Evolutionary conservation across 2,888 invertebrate species (phyloP).

Genomic region (Drosophila neotestacea): DNA sequence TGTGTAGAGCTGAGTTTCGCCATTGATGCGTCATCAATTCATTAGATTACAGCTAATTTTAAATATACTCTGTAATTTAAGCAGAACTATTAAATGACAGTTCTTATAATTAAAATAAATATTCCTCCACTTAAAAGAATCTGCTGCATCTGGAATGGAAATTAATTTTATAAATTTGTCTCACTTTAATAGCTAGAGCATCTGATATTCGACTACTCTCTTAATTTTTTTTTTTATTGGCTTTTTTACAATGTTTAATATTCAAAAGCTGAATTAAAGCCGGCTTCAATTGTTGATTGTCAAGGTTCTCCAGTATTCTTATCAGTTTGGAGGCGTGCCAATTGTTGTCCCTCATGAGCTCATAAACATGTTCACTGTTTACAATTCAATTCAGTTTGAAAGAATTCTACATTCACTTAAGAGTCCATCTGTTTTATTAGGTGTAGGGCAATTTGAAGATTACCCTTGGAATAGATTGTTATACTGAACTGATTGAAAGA

Average conservation of each 20-base stretch:
- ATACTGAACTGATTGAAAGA: slow-evolving; percentile 6
- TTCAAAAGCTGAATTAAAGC: slow-evolving; percentile 7
- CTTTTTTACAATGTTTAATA: slow-evolving; percentile 6
- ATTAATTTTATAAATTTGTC: too few species aligned
- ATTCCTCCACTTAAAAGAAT: too few species aligned
- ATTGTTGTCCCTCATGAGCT: slow-evolving; percentile 5
- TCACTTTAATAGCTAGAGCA: too few species aligned
- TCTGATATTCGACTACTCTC: too few species aligned
- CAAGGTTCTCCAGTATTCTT: slow-evolving; percentile 24
- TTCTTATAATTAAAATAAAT: too few species aligned
- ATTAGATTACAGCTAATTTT: slow-evolving; percentile 30
- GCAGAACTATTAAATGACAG: not conserved
- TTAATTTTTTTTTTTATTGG: not conserved
- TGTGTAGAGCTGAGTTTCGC: not conserved
- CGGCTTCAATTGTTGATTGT: slow-evolving; percentile 15
- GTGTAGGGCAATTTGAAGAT: slow-evolving; percentile 2
- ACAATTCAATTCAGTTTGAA: slow-evolving; percentile 8
- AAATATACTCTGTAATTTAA: not conserved
- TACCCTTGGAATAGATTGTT: slow-evolving; percentile 15
- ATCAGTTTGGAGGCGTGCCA: not conserved
- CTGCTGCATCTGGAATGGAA: too few species aligned
- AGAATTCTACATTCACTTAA: slow-evolving; percentile 9
- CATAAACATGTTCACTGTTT: slow-evolving; percentile 27
- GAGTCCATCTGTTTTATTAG: slow-evolving; percentile 17
- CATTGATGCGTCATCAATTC: slow-evolving; percentile 39